Evolutionary conservation across 2,888 invertebrate genomes (phyloP).

Genomic region (Ophion obscuratus): DNA sequence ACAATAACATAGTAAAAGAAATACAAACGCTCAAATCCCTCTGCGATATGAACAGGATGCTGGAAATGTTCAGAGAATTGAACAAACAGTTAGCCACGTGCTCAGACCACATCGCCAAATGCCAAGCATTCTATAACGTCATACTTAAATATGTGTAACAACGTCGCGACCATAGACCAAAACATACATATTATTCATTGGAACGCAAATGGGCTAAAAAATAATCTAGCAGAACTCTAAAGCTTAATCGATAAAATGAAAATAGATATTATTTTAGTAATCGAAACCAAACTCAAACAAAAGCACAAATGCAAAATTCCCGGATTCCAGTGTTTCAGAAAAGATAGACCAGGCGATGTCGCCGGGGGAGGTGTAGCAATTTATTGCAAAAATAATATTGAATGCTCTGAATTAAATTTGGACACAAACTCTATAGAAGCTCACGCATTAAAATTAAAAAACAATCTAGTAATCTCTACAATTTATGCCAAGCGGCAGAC

Average conservation of each 20-base stretch:
- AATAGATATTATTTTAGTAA: slow-evolving; percentile 20
- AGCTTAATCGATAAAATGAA: background rate
- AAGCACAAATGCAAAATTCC: slow-evolving; percentile 17
- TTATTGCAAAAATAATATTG: slow-evolving; percentile 2
- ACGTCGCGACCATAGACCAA: no score
- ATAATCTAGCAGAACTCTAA: background rate
- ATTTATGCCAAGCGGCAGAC: slow-evolving; percentile 42
- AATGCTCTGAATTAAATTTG: background rate
- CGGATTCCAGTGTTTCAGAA: slow-evolving; percentile 20
- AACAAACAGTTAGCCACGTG: background rate
- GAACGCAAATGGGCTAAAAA: slow-evolving; percentile 35
- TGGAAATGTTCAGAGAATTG: slow-evolving; percentile 23
- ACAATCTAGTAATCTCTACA: background rate
- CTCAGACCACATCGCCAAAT: background rate
- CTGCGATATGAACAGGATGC: slow-evolving; percentile 19
- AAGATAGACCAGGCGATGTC: slow-evolving; percentile 12
- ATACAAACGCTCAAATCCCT: background rate
- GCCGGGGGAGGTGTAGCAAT: slow-evolving; percentile 26
- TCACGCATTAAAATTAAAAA: slow-evolving; percentile 3
- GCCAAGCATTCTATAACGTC: slow-evolving; percentile 14
- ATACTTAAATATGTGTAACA: slow-evolving; percentile 17
- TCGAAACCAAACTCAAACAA: slow-evolving; percentile 31
- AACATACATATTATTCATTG: slow-evolving; percentile 13
- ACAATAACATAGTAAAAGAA: background rate
- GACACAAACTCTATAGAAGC: background rate